Conservation (phyloP, 2,113 vertebrate species). For the Diphyllodes magnificus region DNA sequence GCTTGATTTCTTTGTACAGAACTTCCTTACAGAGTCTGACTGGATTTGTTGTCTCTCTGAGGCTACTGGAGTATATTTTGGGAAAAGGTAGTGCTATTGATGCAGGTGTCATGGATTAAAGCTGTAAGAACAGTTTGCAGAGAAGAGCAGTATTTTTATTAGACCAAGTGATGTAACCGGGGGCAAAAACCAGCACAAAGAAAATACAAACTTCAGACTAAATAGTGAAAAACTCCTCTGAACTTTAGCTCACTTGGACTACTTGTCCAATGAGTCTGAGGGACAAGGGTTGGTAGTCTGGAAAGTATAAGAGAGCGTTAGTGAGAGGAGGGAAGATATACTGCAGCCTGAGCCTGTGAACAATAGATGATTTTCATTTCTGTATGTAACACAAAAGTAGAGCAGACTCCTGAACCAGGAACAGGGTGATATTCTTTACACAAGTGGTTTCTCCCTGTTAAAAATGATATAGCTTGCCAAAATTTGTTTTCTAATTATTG, state of each 20-base stretch:
- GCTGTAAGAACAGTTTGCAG: not conserved
- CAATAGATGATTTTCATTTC: not conserved
- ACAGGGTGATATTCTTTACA: not conserved
- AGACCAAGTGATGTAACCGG: not conserved
- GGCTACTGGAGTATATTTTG: not conserved
- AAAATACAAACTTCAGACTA: not conserved
- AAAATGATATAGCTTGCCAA: not conserved
- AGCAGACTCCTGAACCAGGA: not conserved
- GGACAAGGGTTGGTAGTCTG: no score
- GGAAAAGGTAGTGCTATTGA: not conserved
- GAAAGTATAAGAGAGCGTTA: not conserved
- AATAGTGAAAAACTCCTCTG: not conserved
- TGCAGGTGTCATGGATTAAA: not conserved
- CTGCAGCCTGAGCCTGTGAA: not conserved
- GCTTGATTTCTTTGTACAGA: not conserved
- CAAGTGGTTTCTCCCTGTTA: not conserved
- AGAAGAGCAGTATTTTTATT: not conserved
- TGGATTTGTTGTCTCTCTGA: not conserved
- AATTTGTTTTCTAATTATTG: not conserved
- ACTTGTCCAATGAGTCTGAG: not conserved
- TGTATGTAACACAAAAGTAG: no score
- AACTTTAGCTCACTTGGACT: not conserved
- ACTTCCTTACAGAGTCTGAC: not conserved
- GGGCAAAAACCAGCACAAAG: not conserved
- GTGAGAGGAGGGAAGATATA: not conserved